phyloP scores from a whole-genome alignment of 2,888 invertebrate genomes.

The Caradrina kadenii region DNA sequence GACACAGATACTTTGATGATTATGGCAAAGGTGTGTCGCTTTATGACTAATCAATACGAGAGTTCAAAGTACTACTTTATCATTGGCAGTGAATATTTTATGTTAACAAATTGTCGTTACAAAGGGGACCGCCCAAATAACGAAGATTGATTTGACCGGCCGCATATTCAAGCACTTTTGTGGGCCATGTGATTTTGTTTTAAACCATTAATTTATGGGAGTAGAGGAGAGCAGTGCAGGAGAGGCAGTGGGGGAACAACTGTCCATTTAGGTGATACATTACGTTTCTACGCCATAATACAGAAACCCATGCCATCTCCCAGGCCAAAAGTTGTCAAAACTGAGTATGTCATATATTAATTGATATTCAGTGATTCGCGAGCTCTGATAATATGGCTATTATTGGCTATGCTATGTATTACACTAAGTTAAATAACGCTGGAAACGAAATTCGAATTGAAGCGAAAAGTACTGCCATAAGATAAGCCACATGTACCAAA shows the following conservation, averaged over 20 bases:
- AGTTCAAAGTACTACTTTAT: conserved; percentile 54
- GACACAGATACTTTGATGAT: conserved; percentile 37
- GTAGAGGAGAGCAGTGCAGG: neutral
- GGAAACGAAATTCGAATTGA: conserved; percentile 12
- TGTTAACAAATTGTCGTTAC: conserved; percentile 30
- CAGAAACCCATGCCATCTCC: neutral
- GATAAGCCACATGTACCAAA: conserved; percentile 48
- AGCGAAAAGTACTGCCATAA: conserved; percentile 28
- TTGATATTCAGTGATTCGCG: conserved; percentile 5
- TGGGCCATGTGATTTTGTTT: conserved; percentile 8
- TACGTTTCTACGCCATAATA: neutral
- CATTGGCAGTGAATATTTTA: conserved; percentile 39
- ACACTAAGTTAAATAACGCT: neutral
- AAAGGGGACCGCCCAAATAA: conserved; percentile 14
- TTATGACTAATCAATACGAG: conserved; percentile 61
- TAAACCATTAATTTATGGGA: conserved; percentile 16
- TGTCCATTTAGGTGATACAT: neutral
- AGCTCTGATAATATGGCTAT: neutral
- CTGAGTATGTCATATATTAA: neutral
- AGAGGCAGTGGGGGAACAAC: too few relatives aligned
- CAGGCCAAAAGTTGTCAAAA: too few relatives aligned
- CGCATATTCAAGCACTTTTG: conserved; percentile 1
- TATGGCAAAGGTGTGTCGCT: conserved; percentile 51
- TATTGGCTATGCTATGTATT: neutral
- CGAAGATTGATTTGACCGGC: conserved; percentile 34